phyloP scores from a whole-genome alignment of 2,888 invertebrate genomes.

The Meloe dianella region DNA sequence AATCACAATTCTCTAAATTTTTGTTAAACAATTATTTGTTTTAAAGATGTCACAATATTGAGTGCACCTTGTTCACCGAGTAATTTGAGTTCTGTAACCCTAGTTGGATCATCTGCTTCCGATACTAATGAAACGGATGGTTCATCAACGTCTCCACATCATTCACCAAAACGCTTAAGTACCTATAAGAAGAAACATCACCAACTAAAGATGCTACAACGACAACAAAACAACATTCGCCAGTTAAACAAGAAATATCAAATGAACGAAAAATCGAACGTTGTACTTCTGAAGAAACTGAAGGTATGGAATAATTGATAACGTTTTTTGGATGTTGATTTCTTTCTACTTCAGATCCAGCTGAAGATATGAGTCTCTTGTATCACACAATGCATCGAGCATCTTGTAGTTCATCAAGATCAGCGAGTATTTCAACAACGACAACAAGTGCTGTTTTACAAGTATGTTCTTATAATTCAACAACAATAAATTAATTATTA shows the following conservation, averaged over 20 bases:
- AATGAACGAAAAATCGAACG: conserved; percentile 38
- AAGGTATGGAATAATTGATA: conserved; percentile 35
- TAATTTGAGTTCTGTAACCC: conserved; percentile 74
- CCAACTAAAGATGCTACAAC: conserved; percentile 31
- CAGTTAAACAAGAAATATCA: conserved; percentile 17
- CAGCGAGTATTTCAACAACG: conserved; percentile 54
- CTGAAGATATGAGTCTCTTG: conserved; percentile 42
- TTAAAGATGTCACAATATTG: conserved; percentile 58
- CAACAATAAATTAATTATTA: not conserved
- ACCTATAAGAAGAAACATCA: conserved; percentile 32
- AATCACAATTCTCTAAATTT: not conserved
- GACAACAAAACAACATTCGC: conserved; percentile 19
- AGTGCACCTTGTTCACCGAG: conserved; percentile 75
- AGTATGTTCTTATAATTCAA: conserved; percentile 32
- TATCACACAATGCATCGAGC: conserved; percentile 50
- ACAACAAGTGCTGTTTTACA: conserved; percentile 50
- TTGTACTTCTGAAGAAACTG: conserved; percentile 45
- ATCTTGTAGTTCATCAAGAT: conserved; percentile 54
- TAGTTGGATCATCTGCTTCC: conserved; percentile 67
- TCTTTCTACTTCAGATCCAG: conserved; percentile 13
- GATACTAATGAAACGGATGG: conserved; percentile 55
- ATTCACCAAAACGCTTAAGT: conserved; percentile 37
- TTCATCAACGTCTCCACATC: conserved; percentile 21
- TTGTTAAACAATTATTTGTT: not conserved
- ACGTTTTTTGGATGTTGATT: not conserved